A percentile compares a stretch with the other conserved stretches of the same genome.
phyloP scores from a whole-genome alignment of 1,140 invertebrate species.

The Cydia fagiglandana region DNA sequence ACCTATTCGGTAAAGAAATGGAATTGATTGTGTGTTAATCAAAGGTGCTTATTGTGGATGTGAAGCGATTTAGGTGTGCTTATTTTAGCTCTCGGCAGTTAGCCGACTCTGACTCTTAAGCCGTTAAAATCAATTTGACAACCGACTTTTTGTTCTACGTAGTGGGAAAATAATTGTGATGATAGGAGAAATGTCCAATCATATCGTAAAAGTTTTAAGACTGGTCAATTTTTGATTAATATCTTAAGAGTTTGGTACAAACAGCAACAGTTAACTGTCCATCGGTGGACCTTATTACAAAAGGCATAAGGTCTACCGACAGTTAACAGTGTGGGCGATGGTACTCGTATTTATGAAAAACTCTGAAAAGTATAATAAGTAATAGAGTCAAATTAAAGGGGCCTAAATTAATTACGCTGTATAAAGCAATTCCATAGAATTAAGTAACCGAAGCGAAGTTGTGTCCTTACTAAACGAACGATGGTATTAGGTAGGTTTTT shows the following conservation, averaged over 20 bases:
- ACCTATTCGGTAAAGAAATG: not conserved
- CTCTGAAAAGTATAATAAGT: not conserved
- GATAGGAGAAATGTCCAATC: not conserved
- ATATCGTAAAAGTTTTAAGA: not conserved
- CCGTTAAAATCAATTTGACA: too few species aligned
- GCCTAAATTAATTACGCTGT: constrained; percentile 16
- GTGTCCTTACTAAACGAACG: not conserved
- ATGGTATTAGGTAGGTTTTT: not conserved
- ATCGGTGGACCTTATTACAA: too few species aligned
- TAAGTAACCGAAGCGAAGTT: not conserved
- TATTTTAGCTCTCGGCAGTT: not conserved
- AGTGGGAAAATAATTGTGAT: not conserved
- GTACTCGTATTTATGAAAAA: not conserved
- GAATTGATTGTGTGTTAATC: not conserved
- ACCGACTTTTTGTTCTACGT: too few species aligned
- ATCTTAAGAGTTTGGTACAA: not conserved
- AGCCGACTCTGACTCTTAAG: not conserved
- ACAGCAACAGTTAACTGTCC: too few species aligned
- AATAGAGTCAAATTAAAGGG: not conserved
- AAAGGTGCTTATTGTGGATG: constrained; percentile 12
- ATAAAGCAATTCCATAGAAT: constrained; percentile 27
- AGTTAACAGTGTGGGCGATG: too few species aligned
- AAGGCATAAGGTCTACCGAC: too few species aligned
- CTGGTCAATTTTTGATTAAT: not conserved
- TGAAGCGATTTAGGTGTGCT: not conserved